A percentile compares a stretch with the other conserved stretches of the same genome.
Evolutionary conservation across 2,797 vertebrate genomes (phyloP).

Genomic region (Cossypha niveicapilla): DNA sequence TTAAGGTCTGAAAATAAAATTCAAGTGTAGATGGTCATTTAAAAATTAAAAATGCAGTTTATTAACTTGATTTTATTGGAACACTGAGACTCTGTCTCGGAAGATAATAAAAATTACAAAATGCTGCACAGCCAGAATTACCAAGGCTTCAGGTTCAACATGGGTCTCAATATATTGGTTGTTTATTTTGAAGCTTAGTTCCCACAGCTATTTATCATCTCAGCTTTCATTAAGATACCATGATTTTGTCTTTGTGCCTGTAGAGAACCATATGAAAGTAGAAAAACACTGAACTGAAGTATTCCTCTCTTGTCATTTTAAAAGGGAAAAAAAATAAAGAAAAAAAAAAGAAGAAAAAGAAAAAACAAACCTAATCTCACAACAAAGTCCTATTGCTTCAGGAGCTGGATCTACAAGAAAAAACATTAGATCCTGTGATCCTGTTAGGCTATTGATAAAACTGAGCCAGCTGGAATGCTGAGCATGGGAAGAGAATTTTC

Average conservation of each 20-base stretch:
- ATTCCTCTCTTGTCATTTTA: not conserved
- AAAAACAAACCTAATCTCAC: not conserved
- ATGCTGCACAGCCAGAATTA: not conserved
- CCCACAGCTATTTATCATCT: not conserved
- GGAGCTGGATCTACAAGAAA: not conserved
- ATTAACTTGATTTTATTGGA: not conserved
- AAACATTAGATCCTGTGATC: not conserved
- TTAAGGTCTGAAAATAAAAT: not conserved
- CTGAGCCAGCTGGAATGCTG: not conserved
- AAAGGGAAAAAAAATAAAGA: not conserved
- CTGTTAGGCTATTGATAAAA: not conserved
- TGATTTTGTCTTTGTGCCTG: not conserved
- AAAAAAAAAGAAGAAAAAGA: rapidly evolving
- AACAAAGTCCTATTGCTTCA: not conserved
- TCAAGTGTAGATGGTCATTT: not conserved
- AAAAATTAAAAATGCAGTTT: not conserved
- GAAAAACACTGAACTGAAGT: not conserved
- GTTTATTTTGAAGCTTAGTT: not conserved
- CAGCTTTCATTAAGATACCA: not conserved
- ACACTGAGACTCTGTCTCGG: not conserved
- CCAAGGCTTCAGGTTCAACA: not conserved
- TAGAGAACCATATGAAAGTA: not conserved
- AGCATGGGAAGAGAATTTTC: not conserved
- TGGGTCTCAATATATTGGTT: not conserved
- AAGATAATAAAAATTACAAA: not conserved